Evolutionary conservation across 2,888 invertebrate species (phyloP).

Genomic region (Gymnocheta viridis): DNA sequence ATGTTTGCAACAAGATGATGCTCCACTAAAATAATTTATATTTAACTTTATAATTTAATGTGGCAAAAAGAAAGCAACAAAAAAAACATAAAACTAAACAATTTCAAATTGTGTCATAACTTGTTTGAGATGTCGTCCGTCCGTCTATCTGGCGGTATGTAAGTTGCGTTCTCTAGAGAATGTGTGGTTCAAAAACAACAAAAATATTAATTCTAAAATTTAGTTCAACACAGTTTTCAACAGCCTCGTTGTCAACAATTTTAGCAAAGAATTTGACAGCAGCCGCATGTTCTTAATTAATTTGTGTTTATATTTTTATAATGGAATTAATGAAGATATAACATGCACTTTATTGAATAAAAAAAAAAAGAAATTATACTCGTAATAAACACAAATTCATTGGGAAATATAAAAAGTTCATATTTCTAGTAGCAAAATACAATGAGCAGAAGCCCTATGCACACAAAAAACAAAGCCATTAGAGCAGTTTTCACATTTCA

Average conservation of each 20-base stretch:
- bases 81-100: slow-evolving; percentile 9
- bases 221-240: slow-evolving; percentile 26
- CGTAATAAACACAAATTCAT: neutral
- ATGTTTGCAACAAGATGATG: slow-evolving; percentile 47
- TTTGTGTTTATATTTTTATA: slow-evolving; percentile 6
- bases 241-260: neutral
- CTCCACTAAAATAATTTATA: slow-evolving; percentile 40
- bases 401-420: neutral
- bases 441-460: too few relatives aligned
- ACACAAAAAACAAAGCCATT: too few relatives aligned
- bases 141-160: neutral
- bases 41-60: slow-evolving; percentile 47
- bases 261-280: neutral
- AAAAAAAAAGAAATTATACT: neutral
- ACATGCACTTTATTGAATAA: slow-evolving; percentile 38
- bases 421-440: neutral
- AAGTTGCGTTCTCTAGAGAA: neutral
- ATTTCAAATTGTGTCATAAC: slow-evolving; percentile 58
- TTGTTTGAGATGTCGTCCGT: slow-evolving; percentile 7
- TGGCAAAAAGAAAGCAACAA: slow-evolving; percentile 15
- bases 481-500: too few relatives aligned
- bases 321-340: slow-evolving; percentile 40
- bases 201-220: neutral
- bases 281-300: slow-evolving; percentile 42
- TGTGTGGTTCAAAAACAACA: neutral